These are phyloP conservation scores for Cephus rjabovi DNA, from an alignment of 2,888 invertebrate species.

Conservation along the genomic window DNA sequence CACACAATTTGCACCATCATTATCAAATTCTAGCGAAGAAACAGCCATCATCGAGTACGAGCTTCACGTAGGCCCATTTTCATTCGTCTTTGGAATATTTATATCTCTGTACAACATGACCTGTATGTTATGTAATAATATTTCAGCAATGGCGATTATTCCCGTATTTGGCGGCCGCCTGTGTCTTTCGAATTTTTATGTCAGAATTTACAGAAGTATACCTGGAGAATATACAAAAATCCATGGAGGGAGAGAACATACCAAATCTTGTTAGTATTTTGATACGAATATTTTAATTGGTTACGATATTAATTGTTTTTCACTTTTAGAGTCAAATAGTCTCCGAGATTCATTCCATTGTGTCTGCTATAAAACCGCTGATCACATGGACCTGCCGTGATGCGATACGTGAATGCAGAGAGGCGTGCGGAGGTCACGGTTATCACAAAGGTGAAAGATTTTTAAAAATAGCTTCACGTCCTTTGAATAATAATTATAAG, in stretches of 20 bases:
- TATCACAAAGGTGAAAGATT: slow-evolving; percentile 73
- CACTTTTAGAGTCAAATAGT: slow-evolving; percentile 73
- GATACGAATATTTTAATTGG: slow-evolving; percentile 2
- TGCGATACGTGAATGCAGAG: slow-evolving; percentile 84
- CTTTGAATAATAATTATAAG: neutral
- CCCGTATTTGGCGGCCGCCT: slow-evolving; percentile 79
- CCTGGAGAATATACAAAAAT: slow-evolving; percentile 76
- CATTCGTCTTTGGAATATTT: neutral
- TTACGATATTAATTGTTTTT: neutral
- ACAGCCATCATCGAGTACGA: slow-evolving; percentile 86
- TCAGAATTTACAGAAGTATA: slow-evolving; percentile 75
- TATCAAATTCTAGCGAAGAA: slow-evolving; percentile 68
- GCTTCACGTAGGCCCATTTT: slow-evolving; percentile 74
- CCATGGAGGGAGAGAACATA: slow-evolving; percentile 63
- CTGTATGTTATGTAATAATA: neutral
- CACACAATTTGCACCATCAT: slow-evolving; percentile 76
- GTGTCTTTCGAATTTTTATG: slow-evolving; percentile 76
- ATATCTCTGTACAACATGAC: neutral
- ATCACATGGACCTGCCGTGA: slow-evolving; percentile 82
- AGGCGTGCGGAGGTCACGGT: slow-evolving; percentile 91
- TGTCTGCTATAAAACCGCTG: slow-evolving; percentile 77
- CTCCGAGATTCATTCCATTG: slow-evolving; percentile 78
- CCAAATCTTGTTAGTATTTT: slow-evolving; percentile 54
- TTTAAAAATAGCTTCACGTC: neutral
- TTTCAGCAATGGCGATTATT: slow-evolving; percentile 85